Evolutionary conservation across 1,140 invertebrate species (phyloP).

Genomic region (Drosophila seguyi): DNA sequence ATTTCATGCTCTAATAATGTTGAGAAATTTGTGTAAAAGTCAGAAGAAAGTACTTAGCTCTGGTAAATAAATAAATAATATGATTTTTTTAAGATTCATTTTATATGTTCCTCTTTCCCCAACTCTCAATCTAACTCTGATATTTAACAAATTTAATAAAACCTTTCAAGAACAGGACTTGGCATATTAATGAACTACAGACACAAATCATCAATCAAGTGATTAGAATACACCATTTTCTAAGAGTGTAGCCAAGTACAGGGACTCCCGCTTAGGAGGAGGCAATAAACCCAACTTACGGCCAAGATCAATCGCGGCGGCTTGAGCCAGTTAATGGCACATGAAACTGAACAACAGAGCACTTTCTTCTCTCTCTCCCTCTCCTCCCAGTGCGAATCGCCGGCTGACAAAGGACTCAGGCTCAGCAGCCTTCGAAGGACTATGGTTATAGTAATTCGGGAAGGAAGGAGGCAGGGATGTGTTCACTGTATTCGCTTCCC

Average conservation of each 20-base stretch:
- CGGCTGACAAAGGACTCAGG: slow-evolving; percentile 30
- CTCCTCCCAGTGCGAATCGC: slow-evolving; percentile 14
- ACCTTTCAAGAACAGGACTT: no score
- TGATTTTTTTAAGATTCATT: not conserved
- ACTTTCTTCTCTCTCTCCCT: slow-evolving; percentile 5
- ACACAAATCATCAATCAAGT: slow-evolving; percentile 8
- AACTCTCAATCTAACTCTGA: no score
- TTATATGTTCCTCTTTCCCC: no score
- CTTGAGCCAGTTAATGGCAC: slow-evolving; percentile 79
- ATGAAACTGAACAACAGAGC: slow-evolving; percentile 70
- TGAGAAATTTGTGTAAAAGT: not conserved
- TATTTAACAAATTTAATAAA: not conserved
- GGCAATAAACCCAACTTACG: slow-evolving; percentile 57
- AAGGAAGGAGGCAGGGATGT: not conserved
- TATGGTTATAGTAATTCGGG: not conserved
- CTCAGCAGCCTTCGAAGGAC: slow-evolving; percentile 1
- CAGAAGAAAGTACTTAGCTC: no score
- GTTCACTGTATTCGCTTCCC: slow-evolving; percentile 1
- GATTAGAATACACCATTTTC: slow-evolving; percentile 9
- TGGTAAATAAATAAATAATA: slow-evolving; percentile 2
- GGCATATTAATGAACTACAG: not conserved
- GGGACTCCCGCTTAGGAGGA: slow-evolving; percentile 9
- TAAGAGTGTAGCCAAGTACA: slow-evolving; percentile 7
- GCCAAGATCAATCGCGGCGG: slow-evolving; percentile 77
- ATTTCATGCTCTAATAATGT: slow-evolving; percentile 14